Conservation (phyloP, 2,888 invertebrate species). For the Pandemis heparana region DNA sequence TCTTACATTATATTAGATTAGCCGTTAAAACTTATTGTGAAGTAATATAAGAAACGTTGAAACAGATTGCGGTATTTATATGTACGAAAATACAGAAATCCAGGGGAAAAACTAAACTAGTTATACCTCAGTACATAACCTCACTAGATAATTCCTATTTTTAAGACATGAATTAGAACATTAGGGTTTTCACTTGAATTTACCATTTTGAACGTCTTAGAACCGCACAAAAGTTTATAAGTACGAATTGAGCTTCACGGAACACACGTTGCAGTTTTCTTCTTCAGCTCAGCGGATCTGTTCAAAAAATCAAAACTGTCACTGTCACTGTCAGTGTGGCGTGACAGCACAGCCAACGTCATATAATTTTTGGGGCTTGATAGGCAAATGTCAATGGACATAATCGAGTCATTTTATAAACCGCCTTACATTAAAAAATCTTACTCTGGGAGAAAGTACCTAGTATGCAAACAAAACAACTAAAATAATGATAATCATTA, state of each 20-base stretch:
- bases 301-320: background rate
- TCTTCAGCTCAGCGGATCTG: background rate
- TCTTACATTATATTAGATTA: background rate
- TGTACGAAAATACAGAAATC: background rate
- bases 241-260: background rate
- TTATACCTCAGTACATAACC: conserved; percentile 23
- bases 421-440: background rate
- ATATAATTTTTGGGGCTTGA: too few relatives aligned
- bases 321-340: background rate
- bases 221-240: background rate
- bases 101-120: background rate
- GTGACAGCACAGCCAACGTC: background rate
- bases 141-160: background rate
- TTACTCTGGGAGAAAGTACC: background rate
- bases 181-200: background rate
- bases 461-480: background rate
- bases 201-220: conserved; percentile 27
- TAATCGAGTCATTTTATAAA: background rate
- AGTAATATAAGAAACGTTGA: background rate
- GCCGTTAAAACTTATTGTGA: background rate
- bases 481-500: background rate
- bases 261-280: conserved; percentile 33
- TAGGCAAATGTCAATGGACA: background rate
- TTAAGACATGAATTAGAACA: background rate
- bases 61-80: background rate